phyloP scores from a whole-genome alignment of 2,888 invertebrate genomes.

The Zhengitettix transpicula region DNA sequence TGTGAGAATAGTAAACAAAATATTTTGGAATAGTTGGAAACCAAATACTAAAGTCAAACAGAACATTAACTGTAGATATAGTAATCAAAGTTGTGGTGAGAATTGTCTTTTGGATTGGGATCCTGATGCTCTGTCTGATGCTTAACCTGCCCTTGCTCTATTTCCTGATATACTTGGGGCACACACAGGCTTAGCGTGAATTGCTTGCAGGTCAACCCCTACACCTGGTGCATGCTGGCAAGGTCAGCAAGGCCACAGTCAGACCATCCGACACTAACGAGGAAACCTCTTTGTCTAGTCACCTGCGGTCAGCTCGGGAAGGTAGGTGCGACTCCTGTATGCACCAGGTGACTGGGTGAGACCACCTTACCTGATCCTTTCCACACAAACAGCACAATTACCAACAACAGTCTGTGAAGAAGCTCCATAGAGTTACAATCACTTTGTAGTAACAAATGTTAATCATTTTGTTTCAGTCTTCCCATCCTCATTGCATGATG shows the following conservation, averaged over 20 bases:
- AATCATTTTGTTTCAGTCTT: constrained; percentile 21
- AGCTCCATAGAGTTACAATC: neutral
- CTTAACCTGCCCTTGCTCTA: no score
- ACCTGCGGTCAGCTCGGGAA: constrained; percentile 19
- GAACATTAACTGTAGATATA: no score
- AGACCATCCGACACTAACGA: constrained; percentile 13
- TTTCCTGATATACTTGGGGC: neutral
- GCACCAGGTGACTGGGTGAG: constrained; percentile 11
- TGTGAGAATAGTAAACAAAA: no score
- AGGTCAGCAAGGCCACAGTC: constrained; percentile 12
- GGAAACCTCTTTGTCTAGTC: constrained; percentile 21
- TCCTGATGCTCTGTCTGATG: no score
- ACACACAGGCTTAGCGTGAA: constrained; percentile 7
- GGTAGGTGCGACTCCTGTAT: constrained; percentile 14
- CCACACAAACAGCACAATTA: neutral
- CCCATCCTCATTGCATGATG: constrained; percentile 20
- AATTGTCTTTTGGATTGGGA: no score
- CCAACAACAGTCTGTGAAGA: neutral
- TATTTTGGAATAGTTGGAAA: no score
- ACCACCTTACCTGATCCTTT: neutral
- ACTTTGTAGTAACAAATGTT: constrained; percentile 15
- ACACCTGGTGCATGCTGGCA: constrained; percentile 21
- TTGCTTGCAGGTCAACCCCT: constrained; percentile 15
- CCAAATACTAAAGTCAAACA: no score
- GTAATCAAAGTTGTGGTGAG: no score